These are phyloP conservation scores for Paradoxurus hermaphroditus DNA, from an alignment of 2,113 vertebrate species.

Conservation along the genomic window DNA sequence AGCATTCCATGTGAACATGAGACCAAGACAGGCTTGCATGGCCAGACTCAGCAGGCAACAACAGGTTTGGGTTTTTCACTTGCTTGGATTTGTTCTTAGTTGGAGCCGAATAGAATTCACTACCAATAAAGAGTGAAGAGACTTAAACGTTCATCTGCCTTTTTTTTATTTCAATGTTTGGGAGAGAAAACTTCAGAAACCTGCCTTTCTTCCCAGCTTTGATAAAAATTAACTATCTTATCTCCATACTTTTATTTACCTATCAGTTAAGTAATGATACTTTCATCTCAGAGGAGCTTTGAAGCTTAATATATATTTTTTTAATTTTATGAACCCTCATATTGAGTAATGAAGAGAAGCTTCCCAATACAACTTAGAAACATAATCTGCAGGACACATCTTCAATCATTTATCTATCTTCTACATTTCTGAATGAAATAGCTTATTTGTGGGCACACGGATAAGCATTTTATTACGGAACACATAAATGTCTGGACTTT, in stretches of 20 bases:
- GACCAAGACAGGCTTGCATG: not conserved
- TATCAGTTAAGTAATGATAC: not conserved
- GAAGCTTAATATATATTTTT: not conserved
- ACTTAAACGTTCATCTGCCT: not conserved
- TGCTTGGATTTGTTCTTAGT: not conserved
- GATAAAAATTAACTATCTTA: not conserved
- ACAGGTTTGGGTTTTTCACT: not conserved
- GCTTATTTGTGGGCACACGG: not conserved
- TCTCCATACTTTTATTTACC: not conserved
- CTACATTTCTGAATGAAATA: conserved; percentile 11
- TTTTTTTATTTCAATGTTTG: not conserved
- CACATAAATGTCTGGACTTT: not conserved
- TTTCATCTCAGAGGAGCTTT: not conserved
- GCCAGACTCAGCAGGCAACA: not conserved
- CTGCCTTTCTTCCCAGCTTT: not conserved
- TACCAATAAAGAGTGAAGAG: not conserved
- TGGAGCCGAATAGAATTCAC: too few relatives aligned
- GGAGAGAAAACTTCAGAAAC: not conserved
- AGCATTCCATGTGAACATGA: not conserved
- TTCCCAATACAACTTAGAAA: not conserved
- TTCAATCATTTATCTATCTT: not conserved
- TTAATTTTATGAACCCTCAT: not conserved
- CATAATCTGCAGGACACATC: not conserved
- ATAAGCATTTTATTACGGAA: not conserved
- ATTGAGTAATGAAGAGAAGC: not conserved